Base-by-base conservation (phyloP, 2,113 vertebrate genomes). In the Maccullochella peelii region DNA sequence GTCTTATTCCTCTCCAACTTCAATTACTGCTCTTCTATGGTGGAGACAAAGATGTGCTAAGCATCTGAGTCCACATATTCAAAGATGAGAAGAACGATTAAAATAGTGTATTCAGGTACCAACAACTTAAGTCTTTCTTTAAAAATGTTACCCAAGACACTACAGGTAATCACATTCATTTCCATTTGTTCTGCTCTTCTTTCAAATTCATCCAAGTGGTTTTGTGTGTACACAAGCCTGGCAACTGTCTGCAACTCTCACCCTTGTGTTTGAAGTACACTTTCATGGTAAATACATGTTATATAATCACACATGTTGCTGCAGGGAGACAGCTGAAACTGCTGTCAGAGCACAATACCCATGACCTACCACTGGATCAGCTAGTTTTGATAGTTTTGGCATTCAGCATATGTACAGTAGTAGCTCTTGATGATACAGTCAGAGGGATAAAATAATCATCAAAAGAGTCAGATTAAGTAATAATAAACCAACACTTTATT, bases 401-500 rank as follows among this genome's bases (percentile, higher is more conserved):
- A 54, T 33, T 67, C 11, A 67, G 61, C 71, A 42, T 36, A 3
- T 25, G 27, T 20, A 47, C 49, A 61, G 52, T 25, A 44, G 6
- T 21, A 25, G 23, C 18, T 27, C 4, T 70, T 38, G 44, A 49
- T 59, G 12, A 23, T 54, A 27, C 4, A 36, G 10, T 23, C 16
- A 73, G 50, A 38, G 1, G 20, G 2, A 5, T 25, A 33, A 52
- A 38, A 44, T 15, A 38, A 77, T 33, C 11, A 20, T 75, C 14
- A 0, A 57, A 80, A 30, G 55, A 49, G n/a, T 58, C 61, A 67
- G 58, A 79, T 84, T 27, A 54, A 27, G 47, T 73, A 55, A 68
- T 81, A 76, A 72, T 33, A 83, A 93, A 91, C 38, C 40, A 77
- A 81, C 84, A 90, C 79, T 94, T 94, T 94, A 94, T 94, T 93